phyloP scores from a whole-genome alignment of 2,113 vertebrate species.

The Passer domesticus region DNA sequence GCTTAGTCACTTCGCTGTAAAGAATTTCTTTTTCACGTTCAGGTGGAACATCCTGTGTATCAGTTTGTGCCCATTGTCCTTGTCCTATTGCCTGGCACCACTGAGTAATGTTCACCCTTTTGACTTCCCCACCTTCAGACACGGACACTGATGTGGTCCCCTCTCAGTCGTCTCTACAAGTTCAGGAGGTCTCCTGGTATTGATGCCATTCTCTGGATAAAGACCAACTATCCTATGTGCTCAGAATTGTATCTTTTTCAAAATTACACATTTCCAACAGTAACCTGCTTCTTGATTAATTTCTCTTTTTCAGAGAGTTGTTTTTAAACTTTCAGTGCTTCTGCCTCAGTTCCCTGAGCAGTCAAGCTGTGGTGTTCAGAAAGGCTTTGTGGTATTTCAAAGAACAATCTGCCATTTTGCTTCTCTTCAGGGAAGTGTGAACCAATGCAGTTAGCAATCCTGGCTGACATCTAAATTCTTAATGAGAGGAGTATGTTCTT shows the following conservation, averaged over 20 bases:
- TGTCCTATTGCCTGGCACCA: fast-evolving
- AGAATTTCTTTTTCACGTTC: background rate
- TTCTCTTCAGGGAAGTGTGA: slow-evolving; percentile 31
- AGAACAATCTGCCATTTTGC: background rate
- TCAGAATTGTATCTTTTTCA: background rate
- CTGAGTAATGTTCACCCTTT: too few relatives aligned
- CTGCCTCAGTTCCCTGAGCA: background rate
- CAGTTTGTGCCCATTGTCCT: background rate
- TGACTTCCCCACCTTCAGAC: background rate
- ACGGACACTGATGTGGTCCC: too few relatives aligned
- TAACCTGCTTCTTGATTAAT: background rate
- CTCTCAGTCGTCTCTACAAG: background rate
- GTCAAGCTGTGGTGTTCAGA: background rate
- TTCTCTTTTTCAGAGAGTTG: background rate
- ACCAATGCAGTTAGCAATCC: background rate
- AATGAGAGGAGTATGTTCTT: slow-evolving; percentile 29
- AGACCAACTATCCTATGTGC: fast-evolving
- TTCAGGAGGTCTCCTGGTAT: background rate
- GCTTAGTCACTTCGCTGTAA: background rate
- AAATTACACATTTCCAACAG: background rate
- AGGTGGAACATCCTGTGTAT: background rate
- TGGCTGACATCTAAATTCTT: slow-evolving; percentile 40
- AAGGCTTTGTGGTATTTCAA: background rate
- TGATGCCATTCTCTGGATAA: background rate
- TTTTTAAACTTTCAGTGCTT: background rate